Percentiles rank a stretch among this genome's conserved stretches.
Evolutionary conservation across 1,140 invertebrate genomes (phyloP).

Genomic region (Physella acuta): DNA sequence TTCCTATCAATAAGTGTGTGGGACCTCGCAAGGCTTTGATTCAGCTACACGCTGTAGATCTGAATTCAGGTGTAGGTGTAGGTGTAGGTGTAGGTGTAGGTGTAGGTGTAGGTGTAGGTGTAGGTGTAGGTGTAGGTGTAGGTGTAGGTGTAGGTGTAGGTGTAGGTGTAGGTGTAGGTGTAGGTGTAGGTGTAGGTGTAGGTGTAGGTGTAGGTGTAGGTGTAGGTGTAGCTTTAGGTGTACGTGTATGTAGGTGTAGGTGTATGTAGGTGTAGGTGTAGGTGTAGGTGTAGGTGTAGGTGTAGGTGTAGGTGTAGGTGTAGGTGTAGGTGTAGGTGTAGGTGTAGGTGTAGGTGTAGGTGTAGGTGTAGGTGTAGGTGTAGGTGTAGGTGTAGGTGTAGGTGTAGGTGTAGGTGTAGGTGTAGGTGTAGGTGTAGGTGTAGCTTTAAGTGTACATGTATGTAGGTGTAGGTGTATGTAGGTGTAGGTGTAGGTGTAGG

Average conservation of each 20-base stretch:
- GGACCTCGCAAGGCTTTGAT: no score
- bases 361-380: not conserved
- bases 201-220: slow-evolving; percentile 3
- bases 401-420: not conserved
- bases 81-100: not conserved
- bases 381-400: not conserved
- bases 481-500: not conserved
- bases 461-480: not conserved
- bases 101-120: not conserved
- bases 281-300: not conserved
- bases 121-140: not conserved
- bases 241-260: slow-evolving; percentile 10
- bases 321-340: not conserved
- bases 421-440: not conserved
- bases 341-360: not conserved
- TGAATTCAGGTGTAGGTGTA: not conserved
- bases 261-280: not conserved
- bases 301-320: not conserved
- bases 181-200: not conserved
- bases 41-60: no score
- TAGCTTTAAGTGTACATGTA: not conserved
- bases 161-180: not conserved
- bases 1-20: no score
- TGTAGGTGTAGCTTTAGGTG: slow-evolving; percentile 18
- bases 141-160: not conserved